Evolutionary conservation across 2,113 vertebrate genomes (phyloP), one percentile per base, ranked within the genome.

Genomic region (Aegotheles bennettii): DNA sequence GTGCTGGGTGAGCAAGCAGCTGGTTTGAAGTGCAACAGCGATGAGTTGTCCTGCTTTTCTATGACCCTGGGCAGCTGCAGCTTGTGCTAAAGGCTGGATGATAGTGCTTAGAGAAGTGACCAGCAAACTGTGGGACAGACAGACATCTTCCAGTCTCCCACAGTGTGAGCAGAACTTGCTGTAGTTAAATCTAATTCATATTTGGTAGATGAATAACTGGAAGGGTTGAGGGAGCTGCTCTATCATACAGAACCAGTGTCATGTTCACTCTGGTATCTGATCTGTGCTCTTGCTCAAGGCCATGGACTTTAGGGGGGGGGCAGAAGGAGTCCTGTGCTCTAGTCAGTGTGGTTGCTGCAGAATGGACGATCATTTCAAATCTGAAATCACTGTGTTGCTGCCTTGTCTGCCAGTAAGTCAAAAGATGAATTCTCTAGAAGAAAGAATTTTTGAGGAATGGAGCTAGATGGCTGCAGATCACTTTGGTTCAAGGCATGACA

Each of bases 231-330:
- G 76, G 47, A 61, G 57, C 28, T 87, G 59, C 33, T 77, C 2
- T 54, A 2, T 31, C 35, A 2, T 11, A 1, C 0, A 16, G n/a
- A 12, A 36, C 25, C 23, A 16, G 28, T 26, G 23, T 19, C 18
- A 1, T 0, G 4, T 19, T 75, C 16, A 0, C 29, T 40, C 45
- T 0, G 19, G 59, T 1, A 1, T 31, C 69, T 38, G 64, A 14
- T 15, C 38, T 24, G 14, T 51, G 51, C 12, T 67, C 61, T 19
- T 33, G n/a, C 10, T 68, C 73, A 43, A 1, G 20, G 40, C 35
- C 33, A 0, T 0, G 1, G 0, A 1, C 9, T 3, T 35, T 10
- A 45, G 33, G 31, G 38, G 43, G n/a, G 26, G 43, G 19, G 38
- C 43, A 18, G 33, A 17, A 53, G 83, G n/a, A 85, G 47, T 23